phyloP scores from a whole-genome alignment of 1,140 invertebrate genomes.

The Heliothis subflexa region DNA sequence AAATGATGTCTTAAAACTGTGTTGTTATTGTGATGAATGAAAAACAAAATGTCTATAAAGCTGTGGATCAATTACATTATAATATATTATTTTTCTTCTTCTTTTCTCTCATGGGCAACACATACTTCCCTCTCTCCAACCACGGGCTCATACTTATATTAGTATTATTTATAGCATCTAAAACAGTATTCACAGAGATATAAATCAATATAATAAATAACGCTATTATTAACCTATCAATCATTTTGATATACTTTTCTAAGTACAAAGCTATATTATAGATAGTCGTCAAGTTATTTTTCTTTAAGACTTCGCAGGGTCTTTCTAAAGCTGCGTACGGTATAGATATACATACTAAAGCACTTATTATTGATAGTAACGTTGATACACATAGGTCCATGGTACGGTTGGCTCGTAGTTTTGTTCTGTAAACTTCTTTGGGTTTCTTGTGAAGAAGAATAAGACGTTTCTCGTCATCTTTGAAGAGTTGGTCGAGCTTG shows the following conservation, averaged over 20 bases:
- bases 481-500: slow-evolving; percentile 14
- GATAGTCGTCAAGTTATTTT: slow-evolving; percentile 40
- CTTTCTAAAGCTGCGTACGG: slow-evolving; percentile 53
- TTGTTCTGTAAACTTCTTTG: slow-evolving; percentile 45
- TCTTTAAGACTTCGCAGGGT: slow-evolving; percentile 53
- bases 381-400: slow-evolving; percentile 55
- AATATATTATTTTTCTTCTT: background rate
- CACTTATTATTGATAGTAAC: slow-evolving; percentile 56
- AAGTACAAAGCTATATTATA: slow-evolving; percentile 46
- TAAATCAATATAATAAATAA: slow-evolving; percentile 51
- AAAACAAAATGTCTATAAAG: background rate
- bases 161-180: slow-evolving; percentile 55
- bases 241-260: slow-evolving; percentile 52
- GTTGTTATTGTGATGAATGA: background rate
- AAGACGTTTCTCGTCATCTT: slow-evolving; percentile 4
- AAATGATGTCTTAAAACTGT: no score
- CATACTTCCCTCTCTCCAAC: slow-evolving; percentile 48
- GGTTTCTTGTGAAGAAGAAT: slow-evolving; percentile 39
- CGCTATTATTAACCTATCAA: slow-evolving; percentile 57
- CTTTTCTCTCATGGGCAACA: background rate
- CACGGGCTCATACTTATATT: slow-evolving; percentile 54
- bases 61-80: no score
- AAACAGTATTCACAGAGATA: slow-evolving; percentile 43
- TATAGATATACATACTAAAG: slow-evolving; percentile 56
- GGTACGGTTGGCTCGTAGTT: slow-evolving; percentile 48